A percentile compares a stretch with the other conserved stretches of the same genome.
These are phyloP conservation scores for Polypterus senegalus DNA, from an alignment of 2,113 vertebrate species.

Conservation along the genomic window DNA sequence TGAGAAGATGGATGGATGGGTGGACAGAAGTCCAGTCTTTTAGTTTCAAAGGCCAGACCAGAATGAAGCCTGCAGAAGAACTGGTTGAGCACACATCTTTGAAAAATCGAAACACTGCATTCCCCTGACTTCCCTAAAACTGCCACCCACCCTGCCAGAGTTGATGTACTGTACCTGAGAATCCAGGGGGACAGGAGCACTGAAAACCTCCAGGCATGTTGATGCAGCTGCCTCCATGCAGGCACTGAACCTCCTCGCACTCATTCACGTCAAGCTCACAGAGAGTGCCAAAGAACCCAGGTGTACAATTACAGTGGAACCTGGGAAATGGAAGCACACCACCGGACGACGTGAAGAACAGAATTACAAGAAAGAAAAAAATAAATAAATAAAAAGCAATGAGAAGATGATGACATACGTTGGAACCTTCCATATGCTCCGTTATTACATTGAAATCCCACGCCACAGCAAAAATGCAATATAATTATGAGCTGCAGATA, in stretches of 20 bases:
- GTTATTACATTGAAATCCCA: not conserved
- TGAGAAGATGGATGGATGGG: too few relatives aligned
- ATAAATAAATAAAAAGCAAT: conserved; percentile 3
- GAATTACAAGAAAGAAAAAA: not conserved
- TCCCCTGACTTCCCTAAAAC: too few relatives aligned
- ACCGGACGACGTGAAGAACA: conserved; percentile 3
- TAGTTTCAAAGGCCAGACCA: too few relatives aligned
- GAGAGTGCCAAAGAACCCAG: conserved; percentile 50
- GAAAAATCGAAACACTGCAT: too few relatives aligned
- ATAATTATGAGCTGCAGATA: not conserved
- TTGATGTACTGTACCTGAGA: conserved; percentile 50
- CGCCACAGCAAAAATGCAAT: conserved; percentile 1
- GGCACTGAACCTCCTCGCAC: conserved; percentile 61
- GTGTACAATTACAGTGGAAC: conserved; percentile 53
- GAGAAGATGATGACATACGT: not conserved
- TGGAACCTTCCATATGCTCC: not conserved
- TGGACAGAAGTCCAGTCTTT: too few relatives aligned
- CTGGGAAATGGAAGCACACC: conserved; percentile 25
- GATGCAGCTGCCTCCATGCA: conserved; percentile 55
- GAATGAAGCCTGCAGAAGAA: too few relatives aligned
- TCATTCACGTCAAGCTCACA: conserved; percentile 67
- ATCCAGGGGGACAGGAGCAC: conserved; percentile 57
- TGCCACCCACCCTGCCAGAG: too few relatives aligned
- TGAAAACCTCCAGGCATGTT: conserved; percentile 51
- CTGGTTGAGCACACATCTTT: too few relatives aligned